These are phyloP conservation scores for Hippopotamyrus pictus DNA, from an alignment of 2,797 vertebrate genomes.

Conservation along the genomic window DNA sequence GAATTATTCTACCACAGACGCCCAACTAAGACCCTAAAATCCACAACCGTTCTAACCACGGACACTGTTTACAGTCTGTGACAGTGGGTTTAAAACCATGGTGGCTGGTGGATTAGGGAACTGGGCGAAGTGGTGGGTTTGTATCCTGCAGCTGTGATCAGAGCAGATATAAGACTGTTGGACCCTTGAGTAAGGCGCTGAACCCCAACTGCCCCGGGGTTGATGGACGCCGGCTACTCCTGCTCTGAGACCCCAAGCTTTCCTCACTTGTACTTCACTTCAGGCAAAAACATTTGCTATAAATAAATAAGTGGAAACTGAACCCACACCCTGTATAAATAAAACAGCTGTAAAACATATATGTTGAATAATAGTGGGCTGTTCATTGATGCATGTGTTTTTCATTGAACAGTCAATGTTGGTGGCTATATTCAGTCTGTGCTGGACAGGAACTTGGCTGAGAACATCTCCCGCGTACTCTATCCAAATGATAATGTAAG, in stretches of 20 bases:
- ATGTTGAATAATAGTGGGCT: neutral
- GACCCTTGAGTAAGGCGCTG: neutral
- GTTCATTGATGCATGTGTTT: neutral
- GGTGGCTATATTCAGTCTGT: conserved; percentile 89
- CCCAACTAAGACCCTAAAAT: neutral
- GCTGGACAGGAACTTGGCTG: conserved; percentile 80
- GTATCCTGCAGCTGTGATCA: neutral
- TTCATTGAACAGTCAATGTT: conserved; percentile 67
- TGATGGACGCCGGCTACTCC: neutral
- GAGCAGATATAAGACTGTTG: neutral
- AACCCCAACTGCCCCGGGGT: neutral
- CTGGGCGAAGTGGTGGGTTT: neutral
- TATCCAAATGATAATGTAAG: conserved; percentile 88
- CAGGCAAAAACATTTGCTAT: neutral
- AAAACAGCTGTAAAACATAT: neutral
- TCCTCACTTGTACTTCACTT: neutral
- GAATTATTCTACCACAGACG: neutral
- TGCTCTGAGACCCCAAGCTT: neutral
- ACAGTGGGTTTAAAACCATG: neutral
- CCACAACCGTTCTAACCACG: neutral
- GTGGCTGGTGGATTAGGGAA: neutral
- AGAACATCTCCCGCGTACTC: conserved; percentile 89
- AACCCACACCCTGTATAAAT: neutral
- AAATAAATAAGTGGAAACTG: neutral
- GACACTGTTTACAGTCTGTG: neutral